Percentiles rank a stretch among this genome's conserved stretches.
Evolutionary conservation across 2,113 vertebrate species (phyloP).

Genomic region (Pontoporia blainvillei): DNA sequence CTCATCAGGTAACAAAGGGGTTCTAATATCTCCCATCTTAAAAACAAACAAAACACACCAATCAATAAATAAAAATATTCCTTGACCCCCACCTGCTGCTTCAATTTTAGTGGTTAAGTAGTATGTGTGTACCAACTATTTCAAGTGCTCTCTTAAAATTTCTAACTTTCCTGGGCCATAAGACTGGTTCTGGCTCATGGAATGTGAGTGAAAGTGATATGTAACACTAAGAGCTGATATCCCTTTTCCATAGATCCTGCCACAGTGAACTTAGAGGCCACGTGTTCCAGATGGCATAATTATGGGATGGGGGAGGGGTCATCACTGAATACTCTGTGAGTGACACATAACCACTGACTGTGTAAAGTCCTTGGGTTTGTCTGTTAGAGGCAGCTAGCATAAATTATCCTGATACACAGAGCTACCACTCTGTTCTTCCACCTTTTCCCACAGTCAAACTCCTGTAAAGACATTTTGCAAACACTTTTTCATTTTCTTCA

Average conservation of each 20-base stretch:
- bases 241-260: not conserved
- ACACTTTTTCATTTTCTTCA: not conserved
- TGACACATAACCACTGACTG: not conserved
- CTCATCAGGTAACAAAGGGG: not conserved
- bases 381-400: not conserved
- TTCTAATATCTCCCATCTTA: not conserved
- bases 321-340: not conserved
- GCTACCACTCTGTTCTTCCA: not conserved
- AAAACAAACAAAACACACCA: not conserved
- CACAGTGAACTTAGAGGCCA: not conserved
- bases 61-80: not conserved
- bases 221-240: not conserved
- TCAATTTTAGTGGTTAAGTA: not conserved
- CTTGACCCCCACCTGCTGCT: not conserved
- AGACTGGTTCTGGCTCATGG: not conserved
- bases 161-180: not conserved
- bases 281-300: not conserved
- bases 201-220: not conserved
- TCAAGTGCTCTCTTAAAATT: not conserved
- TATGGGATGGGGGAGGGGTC: not conserved
- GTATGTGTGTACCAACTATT: not conserved
- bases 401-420: not conserved
- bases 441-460: not conserved
- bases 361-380: not conserved
- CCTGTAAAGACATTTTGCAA: not conserved